These are phyloP conservation scores for Poecilia velifera DNA, from an alignment of 2,797 vertebrate genomes.

Conservation along the genomic window DNA sequence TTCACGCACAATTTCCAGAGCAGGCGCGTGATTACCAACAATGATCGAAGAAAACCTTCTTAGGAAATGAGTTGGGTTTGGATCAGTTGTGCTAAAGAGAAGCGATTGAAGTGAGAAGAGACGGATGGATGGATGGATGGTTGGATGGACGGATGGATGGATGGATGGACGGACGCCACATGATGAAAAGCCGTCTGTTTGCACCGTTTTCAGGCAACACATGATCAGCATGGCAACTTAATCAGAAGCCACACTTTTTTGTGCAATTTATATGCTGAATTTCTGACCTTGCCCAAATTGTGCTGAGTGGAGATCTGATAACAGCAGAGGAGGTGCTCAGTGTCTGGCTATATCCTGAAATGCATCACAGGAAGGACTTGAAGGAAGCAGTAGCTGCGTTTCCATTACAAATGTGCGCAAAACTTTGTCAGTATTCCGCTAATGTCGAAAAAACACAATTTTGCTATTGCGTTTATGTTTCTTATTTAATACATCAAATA, in stretches of 20 bases:
- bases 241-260: background rate
- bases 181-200: background rate
- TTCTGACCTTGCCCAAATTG: slow-evolving; percentile 5
- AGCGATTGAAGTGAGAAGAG: background rate
- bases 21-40: slow-evolving; percentile 15
- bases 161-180: no score
- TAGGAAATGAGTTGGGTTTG: slow-evolving; percentile 9
- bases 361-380: background rate
- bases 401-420: no score
- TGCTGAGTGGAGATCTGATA: background rate
- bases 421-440: no score
- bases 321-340: background rate
- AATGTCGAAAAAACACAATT: no score
- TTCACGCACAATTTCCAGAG: slow-evolving; percentile 22
- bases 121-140: slow-evolving; percentile 14
- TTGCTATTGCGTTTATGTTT: no score
- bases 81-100: slow-evolving; percentile 1
- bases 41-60: background rate
- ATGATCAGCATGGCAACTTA: background rate
- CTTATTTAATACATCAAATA: no score
- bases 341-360: background rate
- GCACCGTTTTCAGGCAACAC: background rate
- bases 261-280: background rate
- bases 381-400: background rate
- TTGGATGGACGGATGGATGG: slow-evolving; percentile 5